These are phyloP conservation scores for Drosophila formosana DNA, from an alignment of 2,888 invertebrate genomes.

Conservation along the genomic window DNA sequence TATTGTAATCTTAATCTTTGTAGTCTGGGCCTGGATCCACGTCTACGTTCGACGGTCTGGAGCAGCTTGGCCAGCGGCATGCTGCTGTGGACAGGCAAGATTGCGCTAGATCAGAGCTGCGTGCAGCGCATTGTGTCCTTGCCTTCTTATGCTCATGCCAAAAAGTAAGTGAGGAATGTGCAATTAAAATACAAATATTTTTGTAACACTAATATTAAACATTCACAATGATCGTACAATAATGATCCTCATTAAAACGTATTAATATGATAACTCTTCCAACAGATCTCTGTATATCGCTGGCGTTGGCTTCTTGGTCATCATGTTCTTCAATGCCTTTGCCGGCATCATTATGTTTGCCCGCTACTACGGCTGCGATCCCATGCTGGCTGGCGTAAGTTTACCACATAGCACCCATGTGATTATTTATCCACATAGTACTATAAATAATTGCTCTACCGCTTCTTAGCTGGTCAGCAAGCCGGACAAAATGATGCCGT, in stretches of 20 bases:
- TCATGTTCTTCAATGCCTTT: slow-evolving; percentile 87
- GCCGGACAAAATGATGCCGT: slow-evolving; percentile 86
- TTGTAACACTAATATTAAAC: too few relatives aligned
- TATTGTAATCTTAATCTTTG: slow-evolving; percentile 15
- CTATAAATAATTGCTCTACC: background rate
- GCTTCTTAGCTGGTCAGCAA: slow-evolving; percentile 81
- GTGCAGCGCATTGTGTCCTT: slow-evolving; percentile 90
- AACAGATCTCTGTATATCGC: slow-evolving; percentile 86
- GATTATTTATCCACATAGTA: too few relatives aligned
- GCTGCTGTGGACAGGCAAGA: slow-evolving; percentile 88
- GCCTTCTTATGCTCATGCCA: slow-evolving; percentile 87
- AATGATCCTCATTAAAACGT: too few relatives aligned
- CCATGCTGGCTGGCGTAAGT: slow-evolving; percentile 86
- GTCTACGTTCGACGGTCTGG: slow-evolving; percentile 88
- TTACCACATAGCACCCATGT: accelerated
- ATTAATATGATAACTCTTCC: background rate
- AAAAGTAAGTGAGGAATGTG: slow-evolving; percentile 82
- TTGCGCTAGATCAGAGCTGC: slow-evolving; percentile 90
- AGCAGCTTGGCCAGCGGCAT: slow-evolving; percentile 87
- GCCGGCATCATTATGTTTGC: slow-evolving; percentile 87
- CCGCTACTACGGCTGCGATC: slow-evolving; percentile 88
- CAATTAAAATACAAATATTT: background rate
- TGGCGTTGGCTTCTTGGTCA: slow-evolving; percentile 86
- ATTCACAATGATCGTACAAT: too few relatives aligned
- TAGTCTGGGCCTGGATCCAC: slow-evolving; percentile 88